Evolutionary conservation across 2,888 invertebrate species (phyloP).

Genomic region (Eupithecia pulchellata): DNA sequence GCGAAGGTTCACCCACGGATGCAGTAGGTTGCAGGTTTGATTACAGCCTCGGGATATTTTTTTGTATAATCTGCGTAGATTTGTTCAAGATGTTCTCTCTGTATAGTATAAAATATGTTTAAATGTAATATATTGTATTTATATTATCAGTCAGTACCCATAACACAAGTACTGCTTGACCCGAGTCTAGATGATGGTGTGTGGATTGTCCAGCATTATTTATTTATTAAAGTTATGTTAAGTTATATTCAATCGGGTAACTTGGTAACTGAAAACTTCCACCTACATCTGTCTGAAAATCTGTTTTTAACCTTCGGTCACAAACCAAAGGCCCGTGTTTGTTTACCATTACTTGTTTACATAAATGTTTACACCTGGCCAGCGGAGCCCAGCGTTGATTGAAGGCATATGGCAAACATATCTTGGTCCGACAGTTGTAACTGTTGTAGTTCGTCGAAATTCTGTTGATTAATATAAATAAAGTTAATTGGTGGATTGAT

Average conservation of each 20-base stretch:
- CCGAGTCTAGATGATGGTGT: too few relatives aligned
- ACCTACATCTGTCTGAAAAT: neutral
- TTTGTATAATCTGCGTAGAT: too few relatives aligned
- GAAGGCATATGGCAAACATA: constrained; percentile 1
- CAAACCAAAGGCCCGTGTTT: neutral
- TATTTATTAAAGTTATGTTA: too few relatives aligned
- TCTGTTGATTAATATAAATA: neutral
- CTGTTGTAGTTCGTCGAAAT: neutral
- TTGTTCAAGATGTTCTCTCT: too few relatives aligned
- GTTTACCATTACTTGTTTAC: constrained; percentile 13
- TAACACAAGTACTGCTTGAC: too few relatives aligned
- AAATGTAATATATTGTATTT: too few relatives aligned
- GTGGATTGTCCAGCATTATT: too few relatives aligned
- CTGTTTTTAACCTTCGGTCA: neutral
- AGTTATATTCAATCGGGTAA: neutral
- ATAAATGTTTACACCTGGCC: constrained; percentile 7
- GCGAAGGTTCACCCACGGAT: too few relatives aligned
- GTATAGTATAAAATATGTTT: too few relatives aligned
- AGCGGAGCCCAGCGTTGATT: constrained; percentile 10
- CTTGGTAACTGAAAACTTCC: neutral
- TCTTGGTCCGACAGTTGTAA: neutral
- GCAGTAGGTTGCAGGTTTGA: too few relatives aligned
- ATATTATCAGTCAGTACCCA: too few relatives aligned
- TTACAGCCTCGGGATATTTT: too few relatives aligned
- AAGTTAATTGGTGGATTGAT: neutral